Evolutionary conservation across 2,888 invertebrate genomes (phyloP).

Genomic region (Stenolophus ochropezus): DNA sequence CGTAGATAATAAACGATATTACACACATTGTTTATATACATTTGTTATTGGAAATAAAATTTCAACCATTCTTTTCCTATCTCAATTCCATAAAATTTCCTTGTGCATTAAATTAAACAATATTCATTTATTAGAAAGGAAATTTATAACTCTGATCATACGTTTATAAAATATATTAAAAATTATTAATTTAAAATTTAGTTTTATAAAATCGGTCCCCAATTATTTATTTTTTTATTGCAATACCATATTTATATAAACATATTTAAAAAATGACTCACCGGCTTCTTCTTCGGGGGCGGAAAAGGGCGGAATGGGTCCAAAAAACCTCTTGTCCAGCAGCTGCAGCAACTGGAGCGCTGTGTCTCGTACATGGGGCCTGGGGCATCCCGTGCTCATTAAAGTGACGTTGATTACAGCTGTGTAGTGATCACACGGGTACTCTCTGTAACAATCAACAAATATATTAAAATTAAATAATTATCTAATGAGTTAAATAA

Average conservation of each 20-base stretch:
- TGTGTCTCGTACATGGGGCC: conserved; percentile 93
- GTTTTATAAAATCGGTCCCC: no score
- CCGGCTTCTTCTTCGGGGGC: conserved; percentile 83
- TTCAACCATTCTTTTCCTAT: neutral
- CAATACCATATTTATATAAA: no score
- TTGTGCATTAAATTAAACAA: no score
- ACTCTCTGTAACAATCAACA: conserved; percentile 81
- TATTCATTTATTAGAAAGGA: no score
- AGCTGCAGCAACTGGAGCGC: conserved; percentile 95
- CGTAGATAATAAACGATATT: neutral
- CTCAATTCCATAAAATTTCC: no score
- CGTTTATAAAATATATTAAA: no score
- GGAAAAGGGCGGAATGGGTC: conserved; percentile 82
- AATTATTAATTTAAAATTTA: no score
- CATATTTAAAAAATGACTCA: conserved; percentile 75
- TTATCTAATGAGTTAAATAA: neutral
- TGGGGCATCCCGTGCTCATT: conserved; percentile 96
- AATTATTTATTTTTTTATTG: no score
- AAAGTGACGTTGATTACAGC: conserved; percentile 98
- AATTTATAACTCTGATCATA: no score
- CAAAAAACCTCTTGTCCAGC: conserved; percentile 96
- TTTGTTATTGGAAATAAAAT: conserved; percentile 2
- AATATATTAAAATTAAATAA: neutral
- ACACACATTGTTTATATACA: neutral
- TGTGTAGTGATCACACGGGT: conserved; percentile 98